Conservation (phyloP, 2,797 vertebrate species). For the Zalophus californianus region DNA sequence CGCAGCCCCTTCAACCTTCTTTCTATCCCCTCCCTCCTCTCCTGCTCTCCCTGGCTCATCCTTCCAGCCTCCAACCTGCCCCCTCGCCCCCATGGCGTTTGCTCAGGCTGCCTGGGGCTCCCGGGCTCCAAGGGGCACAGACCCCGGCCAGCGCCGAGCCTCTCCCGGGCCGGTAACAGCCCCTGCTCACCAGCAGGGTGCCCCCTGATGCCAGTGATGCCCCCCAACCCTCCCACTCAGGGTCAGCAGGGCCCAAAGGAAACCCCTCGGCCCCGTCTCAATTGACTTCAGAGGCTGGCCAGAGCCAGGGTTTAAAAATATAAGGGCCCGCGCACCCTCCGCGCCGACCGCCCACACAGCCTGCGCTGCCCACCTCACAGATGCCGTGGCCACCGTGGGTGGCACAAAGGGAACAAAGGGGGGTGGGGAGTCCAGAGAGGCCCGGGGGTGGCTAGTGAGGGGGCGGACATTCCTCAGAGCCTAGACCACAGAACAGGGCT, state of each 20-base stretch:
- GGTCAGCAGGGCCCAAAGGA: background rate
- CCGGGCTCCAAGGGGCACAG: background rate
- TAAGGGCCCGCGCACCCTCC: constrained; percentile 14
- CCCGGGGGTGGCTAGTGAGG: constrained; percentile 70
- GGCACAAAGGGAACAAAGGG: constrained; percentile 60
- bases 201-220: background rate
- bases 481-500: constrained; percentile 58
- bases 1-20: background rate
- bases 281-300: background rate
- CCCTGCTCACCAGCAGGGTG: fast-evolving
- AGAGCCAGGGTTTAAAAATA: constrained; percentile 69
- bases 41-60: background rate
- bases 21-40: background rate
- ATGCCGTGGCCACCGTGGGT: constrained; percentile 69
- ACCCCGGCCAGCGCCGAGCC: background rate
- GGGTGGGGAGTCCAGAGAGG: constrained; percentile 51
- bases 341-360: constrained; percentile 69
- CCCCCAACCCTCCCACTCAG: background rate
- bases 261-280: background rate
- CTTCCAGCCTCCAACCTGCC: background rate
- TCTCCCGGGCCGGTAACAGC: background rate
- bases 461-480: constrained; percentile 71
- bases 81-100: background rate
- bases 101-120: background rate
- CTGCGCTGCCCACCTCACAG: constrained; percentile 75